phyloP scores from a whole-genome alignment of 2,113 vertebrate species.

The Accipiter virgatus region DNA sequence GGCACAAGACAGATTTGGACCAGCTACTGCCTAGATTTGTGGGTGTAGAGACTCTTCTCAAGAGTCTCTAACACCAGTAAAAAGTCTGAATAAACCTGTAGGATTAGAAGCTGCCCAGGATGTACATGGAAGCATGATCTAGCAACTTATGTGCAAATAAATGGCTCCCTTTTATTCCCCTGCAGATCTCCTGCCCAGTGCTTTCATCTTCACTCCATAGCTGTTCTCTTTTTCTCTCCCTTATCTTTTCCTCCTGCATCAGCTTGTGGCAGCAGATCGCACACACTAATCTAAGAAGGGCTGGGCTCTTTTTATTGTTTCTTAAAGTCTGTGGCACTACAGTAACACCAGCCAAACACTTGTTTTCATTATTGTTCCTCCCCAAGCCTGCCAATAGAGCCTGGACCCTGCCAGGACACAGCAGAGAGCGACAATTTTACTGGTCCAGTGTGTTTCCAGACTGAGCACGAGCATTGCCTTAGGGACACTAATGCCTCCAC shows the following conservation, averaged over 20 bases:
- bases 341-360: background rate
- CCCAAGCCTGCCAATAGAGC: background rate
- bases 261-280: constrained; percentile 7
- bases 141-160: background rate
- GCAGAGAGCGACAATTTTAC: background rate
- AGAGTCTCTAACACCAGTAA: background rate
- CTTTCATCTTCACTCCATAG: background rate
- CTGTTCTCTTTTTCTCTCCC: background rate
- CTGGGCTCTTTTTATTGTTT: background rate
- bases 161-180: background rate
- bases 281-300: background rate
- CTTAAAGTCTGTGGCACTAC: background rate
- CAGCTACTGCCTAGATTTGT: background rate
- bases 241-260: background rate
- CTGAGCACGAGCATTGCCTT: background rate
- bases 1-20: background rate
- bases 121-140: background rate
- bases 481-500: background rate
- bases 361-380: background rate
- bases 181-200: background rate
- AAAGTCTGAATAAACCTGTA: background rate
- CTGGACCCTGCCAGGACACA: background rate
- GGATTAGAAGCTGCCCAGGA: background rate
- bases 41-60: background rate
- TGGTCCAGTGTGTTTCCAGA: background rate